Base-by-base conservation (phyloP, 2,888 invertebrate species). In the Caenorhabditis afra region DNA sequence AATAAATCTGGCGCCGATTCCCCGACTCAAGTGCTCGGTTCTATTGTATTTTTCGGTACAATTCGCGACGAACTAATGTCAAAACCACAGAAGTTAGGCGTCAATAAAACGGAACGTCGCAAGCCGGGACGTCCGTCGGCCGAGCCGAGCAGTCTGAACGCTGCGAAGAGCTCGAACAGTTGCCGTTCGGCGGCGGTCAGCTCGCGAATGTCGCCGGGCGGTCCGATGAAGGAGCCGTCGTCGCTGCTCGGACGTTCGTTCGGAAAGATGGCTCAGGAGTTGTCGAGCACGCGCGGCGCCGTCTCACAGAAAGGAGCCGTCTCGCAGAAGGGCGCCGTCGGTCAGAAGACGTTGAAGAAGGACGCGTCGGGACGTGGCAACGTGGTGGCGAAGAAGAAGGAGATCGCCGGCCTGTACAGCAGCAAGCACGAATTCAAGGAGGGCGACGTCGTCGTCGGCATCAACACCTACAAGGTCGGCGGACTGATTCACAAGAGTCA, bases 41-140 rank as follows among this genome's bases (percentile, higher is more conserved):
- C n/a, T 12, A 52, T 47, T 47, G 45, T 49, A 49, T 49, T 49
- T 18, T 49, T 49, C 49, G 22, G 49, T 49, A 49, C 49, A 49
- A 49, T 49, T 49, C 49, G 49, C 18, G 20, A 22, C 4, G 49
- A 49, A 20, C 16, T 20, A 20, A 49, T 49, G 49, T 49, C 49
- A 49, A 20, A 18, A 20, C 16, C n/a, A 47, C 45, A n/a, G n/a
- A 47, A 47, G 45, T 47, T 18, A 49, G 20, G 22, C 22, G 29
- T 1, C 1, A 55, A 37, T 8, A 14, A 55, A 35, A 20, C 18
- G 5, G 12, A 55, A 16, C 55, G 22, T 2, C 39, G 3, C 22
- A 29, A 55, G 18, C n/a, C n/a, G n/a, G 10, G 16, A 55, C n/a
- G n/a, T 14, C 52, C 14, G 23, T 5, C 20, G 35, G 52, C 22